Base-by-base conservation (phyloP, 2,113 vertebrate species). In the Dicentrarchus labrax region DNA sequence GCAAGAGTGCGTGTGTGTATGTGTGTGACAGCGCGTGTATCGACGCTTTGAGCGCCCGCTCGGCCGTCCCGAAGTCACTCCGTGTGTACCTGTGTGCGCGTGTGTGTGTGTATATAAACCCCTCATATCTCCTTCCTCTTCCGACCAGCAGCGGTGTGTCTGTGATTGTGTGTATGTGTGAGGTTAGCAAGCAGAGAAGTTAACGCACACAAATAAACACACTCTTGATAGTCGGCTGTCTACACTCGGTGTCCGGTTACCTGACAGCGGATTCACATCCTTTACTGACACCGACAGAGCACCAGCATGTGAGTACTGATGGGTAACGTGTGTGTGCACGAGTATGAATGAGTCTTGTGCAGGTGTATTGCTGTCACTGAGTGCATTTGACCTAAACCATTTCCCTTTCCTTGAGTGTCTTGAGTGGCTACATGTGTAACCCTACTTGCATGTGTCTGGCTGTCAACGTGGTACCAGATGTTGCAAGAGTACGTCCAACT, bases 301-400 rank as follows among this genome's bases (percentile, higher is more conserved):
- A 50, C n/a, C 79, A 86, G 75, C 90, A 93, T 75, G 93, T 94
- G 91, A 94, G 93, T 93, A 93, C 86, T 54, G 65, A 84, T 3
- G 64, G 16, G 6, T 6, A 64, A 73, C 43, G 13, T n/a, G 72
- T 16, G 81, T 39, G 59, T n/a, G 13, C 2, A 54, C 0, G 47
- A 21, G 30, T 39, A 50, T 80, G 80, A 67, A 45, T 45, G 68
- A 19, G 36, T 39, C 30, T 2, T 41, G n/a, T 39, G n/a, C 38
- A 36, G n/a, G 45, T 67, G 51, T 36, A 30, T 51, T 72, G 17
- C 2, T 84, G 83, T 77, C 76, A 80, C 8, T 51, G 53, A 39
- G 72, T 69, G 69, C 21, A 7, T 84, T 71, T 84, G 17, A 62
- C 59, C 39, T 53, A 6, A 36, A 22, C 22, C 24, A 6, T 45